These are phyloP conservation scores for Myotis findleyi DNA, from an alignment of 2,797 vertebrate species.

Conservation along the genomic window DNA sequence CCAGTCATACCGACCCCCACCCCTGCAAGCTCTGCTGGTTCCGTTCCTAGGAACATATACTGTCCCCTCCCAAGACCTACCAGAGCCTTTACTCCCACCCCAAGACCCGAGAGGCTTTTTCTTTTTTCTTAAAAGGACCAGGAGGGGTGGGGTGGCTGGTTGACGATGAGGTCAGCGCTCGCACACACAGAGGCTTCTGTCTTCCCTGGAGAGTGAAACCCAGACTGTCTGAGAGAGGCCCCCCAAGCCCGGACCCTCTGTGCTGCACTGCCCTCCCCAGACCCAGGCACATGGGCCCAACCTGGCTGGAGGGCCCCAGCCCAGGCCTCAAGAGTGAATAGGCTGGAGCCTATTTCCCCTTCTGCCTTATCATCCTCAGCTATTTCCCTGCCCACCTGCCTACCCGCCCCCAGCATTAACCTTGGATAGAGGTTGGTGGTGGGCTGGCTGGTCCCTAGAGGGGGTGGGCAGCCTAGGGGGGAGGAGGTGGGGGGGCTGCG, in stretches of 20 bases:
- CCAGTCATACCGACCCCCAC: neutral
- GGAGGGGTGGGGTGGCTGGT: slow-evolving; percentile 80
- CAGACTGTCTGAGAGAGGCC: slow-evolving; percentile 80
- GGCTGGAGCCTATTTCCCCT: neutral
- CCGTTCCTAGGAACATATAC: neutral
- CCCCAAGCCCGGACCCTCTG: slow-evolving; percentile 71
- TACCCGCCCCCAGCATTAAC: slow-evolving; percentile 79
- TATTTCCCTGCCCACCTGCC: slow-evolving; percentile 73
- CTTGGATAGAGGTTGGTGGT: slow-evolving; percentile 84
- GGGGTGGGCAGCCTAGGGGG: slow-evolving; percentile 70
- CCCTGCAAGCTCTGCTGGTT: neutral
- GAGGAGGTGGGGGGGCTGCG: slow-evolving; percentile 49
- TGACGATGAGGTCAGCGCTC: slow-evolving; percentile 84
- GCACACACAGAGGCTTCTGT: slow-evolving; percentile 83
- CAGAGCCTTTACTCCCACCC: slow-evolving; percentile 47
- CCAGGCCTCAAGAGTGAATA: neutral
- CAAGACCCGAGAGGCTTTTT: slow-evolving; percentile 47
- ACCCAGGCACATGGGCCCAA: slow-evolving; percentile 30
- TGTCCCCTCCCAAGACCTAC: neutral
- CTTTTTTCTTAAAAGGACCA: slow-evolving; percentile 78
- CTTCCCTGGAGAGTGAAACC: slow-evolving; percentile 83
- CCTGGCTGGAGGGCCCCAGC: slow-evolving; percentile 46
- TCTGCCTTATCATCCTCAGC: slow-evolving; percentile 57
- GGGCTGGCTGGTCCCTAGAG: slow-evolving; percentile 80
- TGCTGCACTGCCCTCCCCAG: slow-evolving; percentile 33